phyloP scores from a whole-genome alignment of 2,888 invertebrate genomes.

The Eupithecia inturbata region DNA sequence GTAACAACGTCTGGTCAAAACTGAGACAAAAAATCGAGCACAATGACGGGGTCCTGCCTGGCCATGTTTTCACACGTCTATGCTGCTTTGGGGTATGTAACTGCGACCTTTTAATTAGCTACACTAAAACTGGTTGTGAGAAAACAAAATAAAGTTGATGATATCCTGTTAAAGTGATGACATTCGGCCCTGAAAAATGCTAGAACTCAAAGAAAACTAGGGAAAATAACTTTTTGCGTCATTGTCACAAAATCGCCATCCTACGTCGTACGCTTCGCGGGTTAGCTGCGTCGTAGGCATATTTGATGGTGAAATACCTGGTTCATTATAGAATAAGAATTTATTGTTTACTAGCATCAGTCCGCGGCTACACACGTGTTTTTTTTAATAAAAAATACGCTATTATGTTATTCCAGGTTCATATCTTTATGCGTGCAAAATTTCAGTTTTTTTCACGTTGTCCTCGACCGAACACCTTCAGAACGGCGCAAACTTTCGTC shows the following conservation, averaged over 20 bases:
- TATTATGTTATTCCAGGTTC: no score
- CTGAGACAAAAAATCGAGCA: constrained; percentile 64
- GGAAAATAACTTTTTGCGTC: background rate
- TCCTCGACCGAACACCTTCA: no score
- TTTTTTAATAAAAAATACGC: no score
- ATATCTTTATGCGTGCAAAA: background rate
- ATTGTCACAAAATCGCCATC: background rate
- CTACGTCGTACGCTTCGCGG: background rate
- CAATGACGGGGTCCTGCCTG: constrained; percentile 56
- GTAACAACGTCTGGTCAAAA: constrained; percentile 50
- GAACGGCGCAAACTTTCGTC: background rate
- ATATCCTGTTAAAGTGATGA: background rate
- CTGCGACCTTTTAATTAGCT: constrained; percentile 2
- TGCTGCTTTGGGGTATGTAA: constrained; percentile 20
- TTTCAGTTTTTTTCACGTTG: background rate
- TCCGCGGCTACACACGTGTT: no score
- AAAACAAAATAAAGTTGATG: background rate
- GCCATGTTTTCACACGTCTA: constrained; percentile 61
- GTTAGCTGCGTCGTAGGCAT: background rate
- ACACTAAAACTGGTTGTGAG: background rate
- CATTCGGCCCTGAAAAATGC: background rate
- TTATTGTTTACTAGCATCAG: background rate
- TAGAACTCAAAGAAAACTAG: background rate
- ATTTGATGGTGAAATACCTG: background rate
- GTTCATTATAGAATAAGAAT: background rate